A percentile compares a stretch with the other conserved stretches of the same genome.
Evolutionary conservation across 2,113 vertebrate species (phyloP).

Genomic region (Columbina picui): DNA sequence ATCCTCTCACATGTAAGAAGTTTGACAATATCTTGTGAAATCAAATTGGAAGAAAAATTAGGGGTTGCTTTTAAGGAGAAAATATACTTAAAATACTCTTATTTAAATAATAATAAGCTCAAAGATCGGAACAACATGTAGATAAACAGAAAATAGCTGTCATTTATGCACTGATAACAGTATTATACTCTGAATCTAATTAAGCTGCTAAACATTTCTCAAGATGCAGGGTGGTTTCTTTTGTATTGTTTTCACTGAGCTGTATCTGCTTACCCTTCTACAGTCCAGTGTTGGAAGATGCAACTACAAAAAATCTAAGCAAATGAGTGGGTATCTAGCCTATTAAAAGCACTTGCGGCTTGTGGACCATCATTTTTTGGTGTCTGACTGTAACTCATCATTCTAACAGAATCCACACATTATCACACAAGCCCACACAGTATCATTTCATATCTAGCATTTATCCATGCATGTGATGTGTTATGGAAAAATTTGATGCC

Average conservation of each 20-base stretch:
- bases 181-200: constrained; percentile 37
- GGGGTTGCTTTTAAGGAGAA: not conserved
- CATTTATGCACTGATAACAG: constrained; percentile 39
- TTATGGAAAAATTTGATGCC: not conserved
- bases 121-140: constrained; percentile 20
- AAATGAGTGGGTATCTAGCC: not conserved
- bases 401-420: not conserved
- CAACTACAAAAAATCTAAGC: not conserved
- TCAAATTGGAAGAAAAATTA: not conserved
- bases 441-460: not conserved
- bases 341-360: constrained; percentile 39
- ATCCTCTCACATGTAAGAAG: not conserved
- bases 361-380: constrained; percentile 7
- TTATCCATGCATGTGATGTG: not conserved
- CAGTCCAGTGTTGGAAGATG: not conserved
- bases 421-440: not conserved
- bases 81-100: constrained; percentile 3
- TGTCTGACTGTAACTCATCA: constrained; percentile 27
- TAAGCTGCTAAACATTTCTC: constrained; percentile 44
- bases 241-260: not conserved
- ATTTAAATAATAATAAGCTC: constrained; percentile 32
- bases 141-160: constrained; percentile 53
- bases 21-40: constrained; percentile 13
- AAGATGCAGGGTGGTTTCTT: constrained; percentile 8
- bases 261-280: not conserved